Evolutionary conservation across 1,140 invertebrate species (phyloP).

Genomic region (Neodiprion pinetum): DNA sequence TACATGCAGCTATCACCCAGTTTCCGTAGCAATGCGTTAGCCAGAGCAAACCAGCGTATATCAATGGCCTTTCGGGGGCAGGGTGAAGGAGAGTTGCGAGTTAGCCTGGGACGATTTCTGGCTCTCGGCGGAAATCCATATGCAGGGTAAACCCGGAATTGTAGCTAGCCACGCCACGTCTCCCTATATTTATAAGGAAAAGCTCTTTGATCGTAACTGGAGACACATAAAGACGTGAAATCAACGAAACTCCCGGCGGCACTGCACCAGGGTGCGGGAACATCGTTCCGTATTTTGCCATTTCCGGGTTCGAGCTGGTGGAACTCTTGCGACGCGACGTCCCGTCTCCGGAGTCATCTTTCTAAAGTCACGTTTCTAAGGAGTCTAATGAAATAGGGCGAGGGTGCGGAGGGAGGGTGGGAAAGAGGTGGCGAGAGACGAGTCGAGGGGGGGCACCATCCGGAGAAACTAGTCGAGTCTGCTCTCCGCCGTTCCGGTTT

Average conservation of each 20-base stretch:
- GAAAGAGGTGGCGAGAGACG: neutral
- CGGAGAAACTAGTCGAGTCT: neutral
- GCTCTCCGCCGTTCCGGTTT: neutral
- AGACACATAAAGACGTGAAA: neutral
- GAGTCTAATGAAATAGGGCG: slow-evolving; percentile 4
- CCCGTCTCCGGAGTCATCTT: slow-evolving; percentile 4
- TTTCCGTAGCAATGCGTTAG: slow-evolving; percentile 12
- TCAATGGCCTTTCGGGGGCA: neutral
- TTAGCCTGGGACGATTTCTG: neutral
- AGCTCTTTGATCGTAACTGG: neutral
- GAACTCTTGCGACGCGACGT: neutral
- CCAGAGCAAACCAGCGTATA: neutral
- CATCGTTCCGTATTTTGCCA: neutral
- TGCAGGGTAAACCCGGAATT: neutral
- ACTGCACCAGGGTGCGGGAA: too few relatives aligned
- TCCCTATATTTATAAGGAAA: neutral
- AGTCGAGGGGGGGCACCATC: neutral
- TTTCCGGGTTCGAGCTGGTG: neutral
- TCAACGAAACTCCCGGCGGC: neutral
- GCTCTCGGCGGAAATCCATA: neutral
- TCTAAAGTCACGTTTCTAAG: slow-evolving; percentile 5
- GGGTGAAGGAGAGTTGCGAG: neutral
- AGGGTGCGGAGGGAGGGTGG: neutral
- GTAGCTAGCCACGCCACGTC: slow-evolving; percentile 11
- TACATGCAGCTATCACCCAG: neutral